phyloP scores from a whole-genome alignment of 1,140 invertebrate species.

The Aphidius gifuensis region DNA sequence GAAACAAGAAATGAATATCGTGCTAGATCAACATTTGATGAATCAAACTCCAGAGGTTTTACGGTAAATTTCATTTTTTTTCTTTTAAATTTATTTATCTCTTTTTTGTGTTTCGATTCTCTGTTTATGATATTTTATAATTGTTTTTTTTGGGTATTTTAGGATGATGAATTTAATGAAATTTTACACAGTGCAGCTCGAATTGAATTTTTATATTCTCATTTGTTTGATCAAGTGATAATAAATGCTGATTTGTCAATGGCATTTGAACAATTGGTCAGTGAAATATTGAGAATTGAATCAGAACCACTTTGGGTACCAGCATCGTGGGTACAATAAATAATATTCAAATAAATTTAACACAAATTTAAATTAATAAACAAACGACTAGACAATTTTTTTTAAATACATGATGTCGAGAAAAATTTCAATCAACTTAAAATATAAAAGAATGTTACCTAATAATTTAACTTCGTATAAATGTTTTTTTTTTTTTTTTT shows the following conservation, averaged over 20 bases:
- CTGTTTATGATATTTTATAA: not conserved
- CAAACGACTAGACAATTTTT: slow-evolving; percentile 5
- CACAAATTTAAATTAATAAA: not conserved
- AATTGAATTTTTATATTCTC: slow-evolving; percentile 92
- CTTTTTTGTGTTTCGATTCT: not conserved
- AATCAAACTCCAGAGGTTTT: slow-evolving; percentile 82
- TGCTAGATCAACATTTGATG: slow-evolving; percentile 87
- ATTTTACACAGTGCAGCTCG: slow-evolving; percentile 83
- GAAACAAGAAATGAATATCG: slow-evolving; percentile 76
- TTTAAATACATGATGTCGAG: not conserved
- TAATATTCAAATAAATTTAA: not conserved
- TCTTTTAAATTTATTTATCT: slow-evolving; percentile 8
- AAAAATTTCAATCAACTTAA: not conserved
- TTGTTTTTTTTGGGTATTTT: slow-evolving; percentile 39
- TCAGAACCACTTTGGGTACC: slow-evolving; percentile 96
- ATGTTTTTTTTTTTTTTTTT: not conserved
- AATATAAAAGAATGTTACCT: not conserved
- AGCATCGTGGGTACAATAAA: slow-evolving; percentile 85
- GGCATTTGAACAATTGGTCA: slow-evolving; percentile 84
- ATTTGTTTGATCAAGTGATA: slow-evolving; percentile 91
- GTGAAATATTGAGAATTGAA: slow-evolving; percentile 80
- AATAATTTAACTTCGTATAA: not conserved
- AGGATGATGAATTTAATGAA: slow-evolving; percentile 92
- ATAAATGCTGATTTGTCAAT: slow-evolving; percentile 85
- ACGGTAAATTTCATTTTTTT: slow-evolving; percentile 63